Evolutionary conservation across 1,140 invertebrate species (phyloP).

Genomic region (Cherax quadricarinatus): DNA sequence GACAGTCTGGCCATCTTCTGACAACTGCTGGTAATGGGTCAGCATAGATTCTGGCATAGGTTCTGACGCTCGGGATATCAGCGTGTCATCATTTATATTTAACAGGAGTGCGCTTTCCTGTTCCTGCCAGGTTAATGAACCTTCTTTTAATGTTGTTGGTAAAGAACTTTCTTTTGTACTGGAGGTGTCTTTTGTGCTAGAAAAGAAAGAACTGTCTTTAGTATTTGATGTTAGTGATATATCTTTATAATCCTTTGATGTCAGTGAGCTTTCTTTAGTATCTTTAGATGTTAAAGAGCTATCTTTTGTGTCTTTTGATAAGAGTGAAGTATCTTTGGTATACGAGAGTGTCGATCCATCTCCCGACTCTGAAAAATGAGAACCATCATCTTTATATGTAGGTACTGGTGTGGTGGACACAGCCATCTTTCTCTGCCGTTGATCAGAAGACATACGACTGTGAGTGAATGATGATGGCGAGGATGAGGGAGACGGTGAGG

Average conservation of each 20-base stretch:
- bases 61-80: slow-evolving; percentile 52
- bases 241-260: slow-evolving; percentile 51
- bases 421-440: slow-evolving; percentile 45
- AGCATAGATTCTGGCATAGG: slow-evolving; percentile 44
- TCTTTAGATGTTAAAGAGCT: slow-evolving; percentile 53
- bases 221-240: slow-evolving; percentile 57
- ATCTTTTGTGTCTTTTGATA: slow-evolving; percentile 58
- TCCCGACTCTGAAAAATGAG: slow-evolving; percentile 51
- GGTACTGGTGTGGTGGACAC: slow-evolving; percentile 33
- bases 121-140: slow-evolving; percentile 52
- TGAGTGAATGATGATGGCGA: slow-evolving; percentile 40
- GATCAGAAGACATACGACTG: slow-evolving; percentile 40
- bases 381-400: slow-evolving; percentile 67
- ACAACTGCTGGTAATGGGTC: slow-evolving; percentile 49
- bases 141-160: slow-evolving; percentile 44
- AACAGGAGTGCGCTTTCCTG: slow-evolving; percentile 53
- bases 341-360: slow-evolving; percentile 59
- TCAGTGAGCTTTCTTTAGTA: slow-evolving; percentile 49
- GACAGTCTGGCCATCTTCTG: slow-evolving; percentile 44
- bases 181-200: slow-evolving; percentile 40
- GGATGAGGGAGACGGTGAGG: slow-evolving; percentile 40
- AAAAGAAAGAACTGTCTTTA: slow-evolving; percentile 45
- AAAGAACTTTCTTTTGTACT: slow-evolving; percentile 41
- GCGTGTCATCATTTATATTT: slow-evolving; percentile 57
- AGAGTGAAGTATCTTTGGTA: slow-evolving; percentile 60